Percentiles rank a stretch among this genome's conserved stretches.
phyloP scores from a whole-genome alignment of 2,113 vertebrate genomes.

The rat (Rattus norvegicus) region DNA sequence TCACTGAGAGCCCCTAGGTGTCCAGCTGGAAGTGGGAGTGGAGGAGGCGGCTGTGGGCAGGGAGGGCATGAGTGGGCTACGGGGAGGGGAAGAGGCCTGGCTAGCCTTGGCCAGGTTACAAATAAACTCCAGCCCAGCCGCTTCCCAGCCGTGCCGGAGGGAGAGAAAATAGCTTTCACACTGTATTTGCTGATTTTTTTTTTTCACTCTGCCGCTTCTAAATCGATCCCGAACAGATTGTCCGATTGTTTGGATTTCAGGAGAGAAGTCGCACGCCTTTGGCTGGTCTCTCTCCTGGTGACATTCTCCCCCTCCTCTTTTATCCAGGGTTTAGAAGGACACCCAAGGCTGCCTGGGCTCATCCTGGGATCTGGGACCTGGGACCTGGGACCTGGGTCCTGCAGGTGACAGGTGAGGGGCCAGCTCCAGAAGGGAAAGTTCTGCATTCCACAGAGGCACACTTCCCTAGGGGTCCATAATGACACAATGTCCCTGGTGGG shows the following conservation, averaged over 20 bases:
- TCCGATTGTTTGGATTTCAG: conserved; percentile 73
- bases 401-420: not conserved
- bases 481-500: rapidly evolving
- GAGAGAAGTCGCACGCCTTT: conserved; percentile 23
- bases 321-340: not conserved
- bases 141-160: conserved; percentile 4
- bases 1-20: not conserved
- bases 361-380: rapidly evolving
- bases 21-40: not conserved
- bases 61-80: not conserved
- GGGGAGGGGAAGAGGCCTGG: not conserved
- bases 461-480: not conserved
- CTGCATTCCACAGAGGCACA: rapidly evolving
- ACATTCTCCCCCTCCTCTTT: not conserved
- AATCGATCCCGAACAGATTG: conserved; percentile 80
- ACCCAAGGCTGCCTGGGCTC: not conserved
- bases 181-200: conserved; percentile 73
- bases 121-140: conserved; percentile 54
- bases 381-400: not conserved
- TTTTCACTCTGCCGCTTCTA: conserved; percentile 76
- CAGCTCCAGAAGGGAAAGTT: no score
- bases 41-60: rapidly evolving
- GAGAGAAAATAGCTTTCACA: conserved; percentile 80
- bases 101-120: conserved; percentile 30
- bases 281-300: not conserved